Base-by-base conservation (phyloP, 2,797 vertebrate genomes). In the Siniperca scherzeri region DNA sequence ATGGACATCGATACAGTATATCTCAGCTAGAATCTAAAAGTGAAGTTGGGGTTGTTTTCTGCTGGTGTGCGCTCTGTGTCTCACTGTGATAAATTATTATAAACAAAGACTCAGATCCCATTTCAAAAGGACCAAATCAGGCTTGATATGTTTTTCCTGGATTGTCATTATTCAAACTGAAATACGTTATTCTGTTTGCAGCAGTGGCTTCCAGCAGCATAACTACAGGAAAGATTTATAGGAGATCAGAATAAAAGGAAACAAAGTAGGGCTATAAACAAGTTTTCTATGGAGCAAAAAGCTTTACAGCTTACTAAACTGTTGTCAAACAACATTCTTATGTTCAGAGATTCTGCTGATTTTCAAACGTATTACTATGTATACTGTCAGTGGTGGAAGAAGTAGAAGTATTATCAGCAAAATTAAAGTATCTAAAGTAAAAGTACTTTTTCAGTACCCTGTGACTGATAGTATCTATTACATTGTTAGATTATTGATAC, bases 101-200 rank as follows among this genome's bases (percentile, higher is more conserved):
- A 84, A 92, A 91, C 80, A 90, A 81, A 83, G 82, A 78, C 77
- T 64, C 2, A 30, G 74, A 84, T 87, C 70, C 69, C 42, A 84
- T 85, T 80, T 83, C 65, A 62, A 64, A 80, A 62, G 55, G 16
- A 71, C 69, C 80, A 36, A 68, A 87, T 68, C 77, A 78, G 76
- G 10, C 82, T 53, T 52, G 0, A 89, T 88, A 84, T 79, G 64
- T 84, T 86, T 75, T 60, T 76, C 67, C 64, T 61, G 68, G 76
- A 79, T 81, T 65, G 81, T 83, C 74, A 86, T 91, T 88, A 89
- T 88, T 89, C 89, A 92, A 79, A 66, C 69, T 73, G 77, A 90
- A 87, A 83, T 74, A 78, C 25, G 22, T 80, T 76, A 52, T 75
- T 78, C 66, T 67, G 75, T 79, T 80, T 70, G 79, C 76, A 67